These are phyloP conservation scores for Gnathonemus echidnorhynchus DNA, from an alignment of 2,113 vertebrate genomes.

Conservation along the genomic window DNA sequence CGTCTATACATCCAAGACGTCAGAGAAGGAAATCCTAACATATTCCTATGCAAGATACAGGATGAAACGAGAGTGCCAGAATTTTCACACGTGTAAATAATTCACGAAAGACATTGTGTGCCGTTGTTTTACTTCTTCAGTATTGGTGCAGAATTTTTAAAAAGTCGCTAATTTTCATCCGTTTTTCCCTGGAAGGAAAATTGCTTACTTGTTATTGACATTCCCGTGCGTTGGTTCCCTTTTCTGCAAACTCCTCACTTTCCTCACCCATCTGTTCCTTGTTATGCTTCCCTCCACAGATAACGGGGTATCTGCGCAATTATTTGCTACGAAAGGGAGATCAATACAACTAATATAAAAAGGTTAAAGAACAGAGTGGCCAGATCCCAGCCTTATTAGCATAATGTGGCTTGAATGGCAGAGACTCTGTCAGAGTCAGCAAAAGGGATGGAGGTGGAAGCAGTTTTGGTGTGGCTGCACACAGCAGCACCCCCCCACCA, in stretches of 20 bases:
- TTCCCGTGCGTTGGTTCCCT: constrained; percentile 33
- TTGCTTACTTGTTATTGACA: constrained; percentile 54
- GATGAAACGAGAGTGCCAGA: background rate
- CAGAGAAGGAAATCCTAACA: background rate
- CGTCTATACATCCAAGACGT: background rate
- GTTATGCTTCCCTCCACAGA: constrained; percentile 41
- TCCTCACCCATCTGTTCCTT: constrained; percentile 41
- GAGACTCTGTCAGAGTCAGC: constrained; percentile 27
- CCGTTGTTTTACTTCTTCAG: background rate
- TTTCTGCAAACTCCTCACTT: constrained; percentile 54
- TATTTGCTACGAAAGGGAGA: constrained; percentile 46
- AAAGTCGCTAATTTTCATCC: constrained; percentile 16
- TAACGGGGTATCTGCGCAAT: constrained; percentile 48
- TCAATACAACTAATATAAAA: constrained; percentile 54
- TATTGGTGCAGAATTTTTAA: background rate
- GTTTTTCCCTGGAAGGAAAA: constrained; percentile 39
- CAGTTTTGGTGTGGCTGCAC: constrained; percentile 30
- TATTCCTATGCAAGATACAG: background rate
- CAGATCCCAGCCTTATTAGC: constrained; percentile 41
- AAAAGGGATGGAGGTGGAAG: constrained; percentile 16
- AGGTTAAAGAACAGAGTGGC: constrained; percentile 44
- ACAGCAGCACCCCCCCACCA: constrained; percentile 30
- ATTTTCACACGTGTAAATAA: background rate
- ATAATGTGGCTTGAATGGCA: constrained; percentile 48
- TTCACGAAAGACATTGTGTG: background rate